Evolutionary conservation across 2,888 invertebrate species (phyloP), one percentile per base, ranked within the genome.

Genomic region (Aphidoletes aphidimyza): DNA sequence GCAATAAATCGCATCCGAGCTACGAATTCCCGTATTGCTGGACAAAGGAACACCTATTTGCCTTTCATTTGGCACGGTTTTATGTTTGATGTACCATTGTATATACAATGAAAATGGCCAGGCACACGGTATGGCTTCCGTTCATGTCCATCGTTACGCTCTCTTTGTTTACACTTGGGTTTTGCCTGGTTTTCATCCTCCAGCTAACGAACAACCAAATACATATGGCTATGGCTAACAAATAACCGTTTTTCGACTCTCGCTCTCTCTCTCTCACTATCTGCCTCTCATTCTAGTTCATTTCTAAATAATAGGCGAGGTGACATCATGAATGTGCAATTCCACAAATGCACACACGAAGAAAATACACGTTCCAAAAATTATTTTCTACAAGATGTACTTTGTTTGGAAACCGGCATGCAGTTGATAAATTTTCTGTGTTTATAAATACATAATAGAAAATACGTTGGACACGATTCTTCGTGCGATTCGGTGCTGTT

Each of bases 241-340:
- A n/a, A n/a, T n/a, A n/a, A n/a, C n/a, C n/a, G n/a, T n/a, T n/a
- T n/a, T 30, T 69, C 30, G 34, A 22, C 69, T 69, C 54, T 22
- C 26, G 26, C 14, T 30, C n/a, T 26, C 5, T 9, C 2, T 17
- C 34, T 69, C 69, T 9, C 30, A 17, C 30, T 30, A 69, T 30
- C 22, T 3, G 14, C 30, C 5, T 1, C 26, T 5, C 69, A 14
- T 14, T 47, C 30, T 26, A 14, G 30, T 69, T 69, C 69, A n/a
- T 69, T 69, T 19, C 69, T 26, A 69, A 30, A 69, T 69, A 69
- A 30, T 69, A 69, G 26, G 17, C 30, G 14, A 14, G n/a, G 54
- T 22, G 54, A 54, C 54, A 54, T 22, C 54, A 54, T 69, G 69
- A 69, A 69, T 69, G 69, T 69, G 69, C 69, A 69, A 30, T 69